Conservation (phyloP, 2,797 vertebrate species). For the Amniataba percoides region DNA sequence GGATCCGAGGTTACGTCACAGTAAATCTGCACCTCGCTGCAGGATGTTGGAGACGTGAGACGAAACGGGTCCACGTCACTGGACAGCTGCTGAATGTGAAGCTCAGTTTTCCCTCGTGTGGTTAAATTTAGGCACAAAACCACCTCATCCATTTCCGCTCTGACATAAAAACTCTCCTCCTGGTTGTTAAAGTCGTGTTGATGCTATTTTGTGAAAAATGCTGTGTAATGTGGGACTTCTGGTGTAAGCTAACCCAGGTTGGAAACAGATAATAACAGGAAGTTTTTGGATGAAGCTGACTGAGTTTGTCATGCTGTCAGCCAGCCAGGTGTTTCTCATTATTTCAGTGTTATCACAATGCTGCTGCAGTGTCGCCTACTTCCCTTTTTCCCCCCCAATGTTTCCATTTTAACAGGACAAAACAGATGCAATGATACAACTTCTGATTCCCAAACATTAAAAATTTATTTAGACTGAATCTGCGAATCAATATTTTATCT, state of each 20-base stretch:
- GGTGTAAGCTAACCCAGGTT: background rate
- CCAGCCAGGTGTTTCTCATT: slow-evolving; percentile 6
- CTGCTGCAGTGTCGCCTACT: background rate
- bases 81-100: background rate
- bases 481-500: background rate
- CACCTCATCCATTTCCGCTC: background rate
- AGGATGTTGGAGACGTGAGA: background rate
- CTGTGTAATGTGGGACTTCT: background rate
- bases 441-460: background rate
- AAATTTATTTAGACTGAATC: slow-evolving; percentile 1
- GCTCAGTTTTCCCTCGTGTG: background rate
- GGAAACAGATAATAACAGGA: background rate
- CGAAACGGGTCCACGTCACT: background rate
- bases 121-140: background rate
- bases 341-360: background rate
- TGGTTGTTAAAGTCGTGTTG: background rate
- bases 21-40: background rate
- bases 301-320: slow-evolving; percentile 14
- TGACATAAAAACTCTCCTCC: background rate
- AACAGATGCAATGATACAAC: background rate
- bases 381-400: background rate
- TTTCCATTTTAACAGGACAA: slow-evolving; percentile 3
- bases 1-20: background rate
- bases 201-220: background rate
- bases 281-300: background rate